Base-by-base conservation (phyloP, 2,113 vertebrate species). In the Cichladusa arquata region DNA sequence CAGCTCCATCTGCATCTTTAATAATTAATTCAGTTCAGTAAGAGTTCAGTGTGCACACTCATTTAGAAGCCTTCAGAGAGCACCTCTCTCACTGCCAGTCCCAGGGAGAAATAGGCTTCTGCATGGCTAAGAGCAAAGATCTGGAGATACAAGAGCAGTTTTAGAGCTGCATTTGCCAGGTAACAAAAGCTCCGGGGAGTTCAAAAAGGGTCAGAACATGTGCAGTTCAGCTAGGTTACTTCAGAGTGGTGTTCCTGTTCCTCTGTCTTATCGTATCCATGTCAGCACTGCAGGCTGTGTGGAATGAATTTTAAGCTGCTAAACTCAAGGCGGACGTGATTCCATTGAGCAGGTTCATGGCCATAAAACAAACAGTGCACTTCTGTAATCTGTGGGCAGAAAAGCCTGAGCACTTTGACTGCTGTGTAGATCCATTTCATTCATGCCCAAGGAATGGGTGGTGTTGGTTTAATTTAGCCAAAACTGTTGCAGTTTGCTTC, bases 11-110 rank as follows among this genome's bases (percentile, higher is more conserved):
- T 99, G 99, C 98, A 98, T 98, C 98, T 98, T 99, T 98, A 99
- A 99, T 99, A 99, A 99, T 99, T 99, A 98, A 99, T 99, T 98
- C 98, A 97, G 99, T 99, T 99, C 99, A 99, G 98, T 97, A 95
- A 95, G 98, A 99, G 99, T 99, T 99, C 99, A 99, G 97, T 97
- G 97, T 98, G 97, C 98, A 97, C 97, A 92, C 95, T 97, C 97
- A 97, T 97, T 97, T 98, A 97, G 98, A 98, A 99, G 98, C 98
- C 98, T 99, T 98, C 98, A 82, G 97, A 98, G 96, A 98, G 95
- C 97, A 97, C 98, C 96, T 98, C 97, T 97, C 96, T 96, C 23
- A 2, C 97, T 97, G 96, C 96, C 88, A 72, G 97, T 98, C 98
- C 98, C 98, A 97, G 97, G 91, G 98, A 98, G 98, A 98, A 97